A percentile compares a stretch with the other conserved stretches of the same genome.
These are phyloP conservation scores for Borostomias antarcticus DNA, from an alignment of 2,797 vertebrate genomes.

Conservation along the genomic window DNA sequence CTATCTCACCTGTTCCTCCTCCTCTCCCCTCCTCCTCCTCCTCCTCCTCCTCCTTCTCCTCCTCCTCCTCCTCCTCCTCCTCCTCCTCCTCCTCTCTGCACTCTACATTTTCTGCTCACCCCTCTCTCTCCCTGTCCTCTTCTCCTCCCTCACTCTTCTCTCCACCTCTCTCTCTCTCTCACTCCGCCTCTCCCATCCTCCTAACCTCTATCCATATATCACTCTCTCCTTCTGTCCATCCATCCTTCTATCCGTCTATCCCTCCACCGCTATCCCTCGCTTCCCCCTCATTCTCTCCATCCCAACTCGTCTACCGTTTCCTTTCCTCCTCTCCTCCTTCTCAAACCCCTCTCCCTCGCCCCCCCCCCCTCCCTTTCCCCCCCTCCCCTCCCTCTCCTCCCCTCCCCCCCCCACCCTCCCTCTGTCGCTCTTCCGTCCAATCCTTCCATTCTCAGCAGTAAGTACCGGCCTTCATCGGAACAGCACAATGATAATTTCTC, in stretches of 20 bases:
- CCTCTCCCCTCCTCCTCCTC: not conserved
- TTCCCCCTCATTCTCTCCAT: not conserved
- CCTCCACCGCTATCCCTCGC: not conserved
- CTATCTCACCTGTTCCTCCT: not conserved
- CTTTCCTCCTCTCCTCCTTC: not conserved
- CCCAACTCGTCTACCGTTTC: not conserved
- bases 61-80: not conserved
- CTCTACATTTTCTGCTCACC: too few relatives aligned
- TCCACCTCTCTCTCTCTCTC: constrained; percentile 9
- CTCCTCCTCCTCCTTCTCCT: not conserved
- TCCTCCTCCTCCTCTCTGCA: too few relatives aligned
- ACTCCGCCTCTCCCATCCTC: not conserved
- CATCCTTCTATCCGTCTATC: not conserved
- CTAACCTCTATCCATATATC: too few relatives aligned
- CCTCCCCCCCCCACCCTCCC: not conserved
- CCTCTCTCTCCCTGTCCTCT: constrained; percentile 15
- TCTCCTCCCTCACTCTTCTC: not conserved
- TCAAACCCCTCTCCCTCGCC: not conserved
- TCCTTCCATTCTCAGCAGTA: constrained; percentile 72
- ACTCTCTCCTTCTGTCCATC: not conserved
- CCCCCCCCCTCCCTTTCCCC: constrained; percentile 20
- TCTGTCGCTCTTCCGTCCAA: constrained; percentile 19
- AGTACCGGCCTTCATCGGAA: constrained; percentile 95
- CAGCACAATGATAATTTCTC: constrained; percentile 99
- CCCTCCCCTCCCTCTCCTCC: constrained; percentile 2